phyloP scores from a whole-genome alignment of 1,140 invertebrate genomes.

The Cyclina sinensis region DNA sequence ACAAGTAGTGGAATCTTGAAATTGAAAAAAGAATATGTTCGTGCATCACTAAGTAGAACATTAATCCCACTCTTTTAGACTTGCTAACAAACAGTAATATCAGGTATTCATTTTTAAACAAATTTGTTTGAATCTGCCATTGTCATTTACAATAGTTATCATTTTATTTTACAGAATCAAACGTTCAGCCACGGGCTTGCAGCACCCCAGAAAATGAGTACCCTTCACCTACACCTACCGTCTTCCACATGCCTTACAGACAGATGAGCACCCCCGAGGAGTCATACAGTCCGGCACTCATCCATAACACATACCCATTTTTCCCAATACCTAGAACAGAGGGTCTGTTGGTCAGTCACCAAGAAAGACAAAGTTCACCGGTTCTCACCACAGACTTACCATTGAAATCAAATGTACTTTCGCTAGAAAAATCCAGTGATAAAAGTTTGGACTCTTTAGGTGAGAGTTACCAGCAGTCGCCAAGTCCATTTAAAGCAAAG shows the following conservation, averaged over 20 bases:
- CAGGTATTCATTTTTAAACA: no score
- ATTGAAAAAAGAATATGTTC: no score
- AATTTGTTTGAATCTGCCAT: no score
- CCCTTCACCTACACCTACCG: constrained; percentile 47
- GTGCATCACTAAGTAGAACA: no score
- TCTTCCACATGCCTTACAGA: constrained; percentile 2
- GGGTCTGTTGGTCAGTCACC: background rate
- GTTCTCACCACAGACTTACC: background rate
- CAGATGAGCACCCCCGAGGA: background rate
- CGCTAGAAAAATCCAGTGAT: constrained; percentile 32
- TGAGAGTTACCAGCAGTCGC: constrained; percentile 47
- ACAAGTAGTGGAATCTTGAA: no score
- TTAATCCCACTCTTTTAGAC: no score
- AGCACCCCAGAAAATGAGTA: constrained; percentile 57
- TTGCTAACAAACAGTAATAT: no score
- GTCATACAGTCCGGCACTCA: background rate
- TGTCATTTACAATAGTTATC: no score
- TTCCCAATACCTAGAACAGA: background rate
- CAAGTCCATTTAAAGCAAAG: constrained; percentile 58
- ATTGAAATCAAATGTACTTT: background rate
- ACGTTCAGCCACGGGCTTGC: constrained; percentile 52
- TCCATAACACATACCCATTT: background rate
- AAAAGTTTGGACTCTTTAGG: constrained; percentile 60
- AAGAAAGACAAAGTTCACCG: background rate
- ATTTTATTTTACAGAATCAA: constrained; percentile 39